Base-by-base conservation (phyloP, 2,113 vertebrate species). In the Microtus ochrogaster region DNA sequence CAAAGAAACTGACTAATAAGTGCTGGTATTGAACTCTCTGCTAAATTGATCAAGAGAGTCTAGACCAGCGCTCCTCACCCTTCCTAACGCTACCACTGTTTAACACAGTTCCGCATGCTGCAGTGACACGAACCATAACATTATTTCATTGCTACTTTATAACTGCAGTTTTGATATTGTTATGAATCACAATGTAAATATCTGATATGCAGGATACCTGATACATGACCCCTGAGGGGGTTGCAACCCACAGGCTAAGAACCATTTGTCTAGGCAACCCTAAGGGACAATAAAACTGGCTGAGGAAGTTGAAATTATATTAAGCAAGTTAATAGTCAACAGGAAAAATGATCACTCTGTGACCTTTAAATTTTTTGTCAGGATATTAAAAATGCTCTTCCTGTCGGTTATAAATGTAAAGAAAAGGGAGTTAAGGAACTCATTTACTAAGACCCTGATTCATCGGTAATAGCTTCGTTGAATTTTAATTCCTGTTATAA, bases 281-380 rank as follows among this genome's bases (percentile, higher is more conserved):
- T 44, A 4, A 39, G 33, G 21, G n/a, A 24, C 28, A 49, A 7
- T 86, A 61, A 89, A 82, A 83, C 24, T 85, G 33, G 74, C 58
- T 55, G 22, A 47, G 24, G 76, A 87, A 85, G 83, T 58, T 66
- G 55, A 83, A 89, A 89, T 72, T 41, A 22, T 52, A 39, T 55
- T 66, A 89, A 83, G 3, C 44, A 74, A 44, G 28, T 83, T 89
- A 82, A 82, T 19, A 76, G 41, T 76, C 90, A 92, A 76, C 52
- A 78, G 68, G 84, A 68, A 92, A 87, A 92, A 49, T 65, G 82
- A 65, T 74, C n/a, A 30, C 41, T 88, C 66, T 88, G 55, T 92
- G 90, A 82, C 94, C 84, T 88, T 88, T 95, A 92, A 28, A 55
- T 82, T 44, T 92, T 72, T 92, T 92, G 83, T 88, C 41, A 88